Evolutionary conservation across 2,113 vertebrate species (phyloP).

Genomic region (Eurypyga helias): DNA sequence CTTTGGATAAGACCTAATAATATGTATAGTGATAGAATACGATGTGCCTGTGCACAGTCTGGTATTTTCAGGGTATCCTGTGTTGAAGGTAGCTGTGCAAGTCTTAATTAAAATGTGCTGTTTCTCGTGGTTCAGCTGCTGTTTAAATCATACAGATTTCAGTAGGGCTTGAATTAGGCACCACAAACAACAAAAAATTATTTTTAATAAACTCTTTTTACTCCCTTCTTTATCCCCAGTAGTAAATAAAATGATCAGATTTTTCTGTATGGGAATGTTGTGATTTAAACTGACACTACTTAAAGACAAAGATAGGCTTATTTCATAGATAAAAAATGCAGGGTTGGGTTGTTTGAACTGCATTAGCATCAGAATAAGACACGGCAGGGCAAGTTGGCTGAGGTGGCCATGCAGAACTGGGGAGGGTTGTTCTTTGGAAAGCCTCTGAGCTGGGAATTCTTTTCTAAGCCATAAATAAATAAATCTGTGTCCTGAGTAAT

Average conservation of each 20-base stretch:
- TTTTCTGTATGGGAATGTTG: constrained; percentile 38
- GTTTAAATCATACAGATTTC: neutral
- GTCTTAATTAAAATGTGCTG: neutral
- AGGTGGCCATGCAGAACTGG: constrained; percentile 53
- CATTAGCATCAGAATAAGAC: constrained; percentile 68
- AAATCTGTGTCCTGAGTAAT: constrained; percentile 16
- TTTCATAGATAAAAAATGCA: constrained; percentile 50
- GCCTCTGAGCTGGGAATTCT: constrained; percentile 1
- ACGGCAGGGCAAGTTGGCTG: neutral
- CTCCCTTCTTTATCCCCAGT: neutral
- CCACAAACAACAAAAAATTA: neutral
- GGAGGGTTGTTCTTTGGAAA: constrained; percentile 37
- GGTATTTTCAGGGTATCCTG: neutral
- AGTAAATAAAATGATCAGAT: constrained; percentile 18
- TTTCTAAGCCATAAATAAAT: constrained; percentile 34
- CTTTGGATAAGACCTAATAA: neutral
- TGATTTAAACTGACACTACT: constrained; percentile 29
- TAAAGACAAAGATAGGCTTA: constrained; percentile 46
- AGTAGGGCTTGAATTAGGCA: neutral
- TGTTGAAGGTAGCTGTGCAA: neutral
- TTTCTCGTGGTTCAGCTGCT: neutral
- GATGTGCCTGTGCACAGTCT: rapidly evolving
- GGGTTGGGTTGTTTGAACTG: constrained; percentile 59
- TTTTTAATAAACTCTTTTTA: neutral
- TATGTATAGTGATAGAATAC: neutral